Conservation (phyloP, 2,888 invertebrate species). For the Adela reaumurella region DNA sequence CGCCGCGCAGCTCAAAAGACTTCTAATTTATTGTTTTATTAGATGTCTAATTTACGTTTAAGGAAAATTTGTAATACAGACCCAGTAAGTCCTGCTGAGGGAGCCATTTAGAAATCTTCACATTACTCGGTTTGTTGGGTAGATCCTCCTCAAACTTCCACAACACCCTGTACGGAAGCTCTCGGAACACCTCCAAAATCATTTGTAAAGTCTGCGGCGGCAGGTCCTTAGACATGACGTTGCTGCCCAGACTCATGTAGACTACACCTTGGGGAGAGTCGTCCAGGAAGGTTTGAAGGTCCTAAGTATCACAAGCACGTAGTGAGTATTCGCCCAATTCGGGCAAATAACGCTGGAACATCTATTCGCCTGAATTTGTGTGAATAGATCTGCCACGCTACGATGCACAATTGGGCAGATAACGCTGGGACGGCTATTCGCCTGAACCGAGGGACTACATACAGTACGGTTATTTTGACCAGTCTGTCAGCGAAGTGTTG, state of each 20-base stretch:
- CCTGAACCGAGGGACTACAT: too few relatives aligned
- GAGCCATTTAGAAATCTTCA: slow-evolving; percentile 44
- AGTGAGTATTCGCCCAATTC: too few relatives aligned
- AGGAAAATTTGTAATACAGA: slow-evolving; percentile 11
- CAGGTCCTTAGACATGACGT: slow-evolving; percentile 17
- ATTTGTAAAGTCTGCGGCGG: slow-evolving; percentile 15
- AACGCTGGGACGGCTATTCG: too few relatives aligned
- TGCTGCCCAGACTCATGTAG: slow-evolving; percentile 23
- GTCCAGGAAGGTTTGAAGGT: slow-evolving; percentile 13
- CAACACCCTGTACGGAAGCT: slow-evolving; percentile 31
- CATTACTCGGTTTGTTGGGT: slow-evolving; percentile 30
- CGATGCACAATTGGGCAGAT: too few relatives aligned
- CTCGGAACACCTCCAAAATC: slow-evolving; percentile 18
- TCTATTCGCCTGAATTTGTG: too few relatives aligned
- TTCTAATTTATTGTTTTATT: too few relatives aligned
- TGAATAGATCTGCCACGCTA: too few relatives aligned
- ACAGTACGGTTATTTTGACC: too few relatives aligned
- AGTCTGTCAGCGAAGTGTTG: too few relatives aligned
- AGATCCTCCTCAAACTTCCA: slow-evolving; percentile 49
- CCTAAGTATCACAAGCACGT: slow-evolving; percentile 3
- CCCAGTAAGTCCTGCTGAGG: slow-evolving; percentile 51
- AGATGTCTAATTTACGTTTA: too few relatives aligned
- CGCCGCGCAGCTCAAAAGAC: too few relatives aligned
- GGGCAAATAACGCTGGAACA: too few relatives aligned
- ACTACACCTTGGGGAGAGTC: slow-evolving; percentile 17